phyloP scores from a whole-genome alignment of 2,888 invertebrate genomes.

The Pyrgus malvae region DNA sequence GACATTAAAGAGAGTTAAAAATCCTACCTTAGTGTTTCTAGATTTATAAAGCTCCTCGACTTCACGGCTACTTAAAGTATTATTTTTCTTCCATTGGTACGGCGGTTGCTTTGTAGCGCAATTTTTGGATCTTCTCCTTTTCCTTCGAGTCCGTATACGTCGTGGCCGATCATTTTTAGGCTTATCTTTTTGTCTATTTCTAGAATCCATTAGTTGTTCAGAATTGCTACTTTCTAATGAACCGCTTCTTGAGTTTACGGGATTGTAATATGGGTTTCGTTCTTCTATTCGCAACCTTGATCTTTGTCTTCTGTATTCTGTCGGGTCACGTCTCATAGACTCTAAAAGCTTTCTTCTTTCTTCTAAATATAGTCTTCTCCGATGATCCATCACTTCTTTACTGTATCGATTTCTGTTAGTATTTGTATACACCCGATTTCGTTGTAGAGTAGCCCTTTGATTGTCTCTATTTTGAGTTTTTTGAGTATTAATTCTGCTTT shows the following conservation, averaged over 20 bases:
- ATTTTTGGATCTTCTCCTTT: constrained; percentile 63
- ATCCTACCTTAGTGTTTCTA: constrained; percentile 8
- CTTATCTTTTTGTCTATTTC: constrained; percentile 49
- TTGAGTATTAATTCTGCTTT: constrained; percentile 44
- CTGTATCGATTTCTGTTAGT: constrained; percentile 75
- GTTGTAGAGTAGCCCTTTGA: constrained; percentile 74
- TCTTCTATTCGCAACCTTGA: constrained; percentile 58
- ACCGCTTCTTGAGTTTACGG: constrained; percentile 47
- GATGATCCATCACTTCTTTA: constrained; percentile 83
- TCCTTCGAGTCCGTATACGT: constrained; percentile 59
- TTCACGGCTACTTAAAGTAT: constrained; percentile 12
- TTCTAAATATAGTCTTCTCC: constrained; percentile 62
- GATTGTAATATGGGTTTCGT: constrained; percentile 45
- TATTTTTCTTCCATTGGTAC: constrained; percentile 58
- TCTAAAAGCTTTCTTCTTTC: constrained; percentile 60
- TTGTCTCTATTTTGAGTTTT: constrained; percentile 49
- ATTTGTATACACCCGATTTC: constrained; percentile 62
- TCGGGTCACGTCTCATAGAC: constrained; percentile 64
- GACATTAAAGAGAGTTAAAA: no score
- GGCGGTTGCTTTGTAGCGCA: constrained; percentile 75
- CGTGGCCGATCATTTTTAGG: constrained; percentile 47
- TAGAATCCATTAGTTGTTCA: constrained; percentile 45
- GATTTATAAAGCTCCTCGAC: constrained; percentile 9
- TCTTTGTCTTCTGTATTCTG: constrained; percentile 64
- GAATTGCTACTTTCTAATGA: constrained; percentile 60